Base-by-base conservation (phyloP, 2,113 vertebrate species). In the Argyrosomus japonicus region DNA sequence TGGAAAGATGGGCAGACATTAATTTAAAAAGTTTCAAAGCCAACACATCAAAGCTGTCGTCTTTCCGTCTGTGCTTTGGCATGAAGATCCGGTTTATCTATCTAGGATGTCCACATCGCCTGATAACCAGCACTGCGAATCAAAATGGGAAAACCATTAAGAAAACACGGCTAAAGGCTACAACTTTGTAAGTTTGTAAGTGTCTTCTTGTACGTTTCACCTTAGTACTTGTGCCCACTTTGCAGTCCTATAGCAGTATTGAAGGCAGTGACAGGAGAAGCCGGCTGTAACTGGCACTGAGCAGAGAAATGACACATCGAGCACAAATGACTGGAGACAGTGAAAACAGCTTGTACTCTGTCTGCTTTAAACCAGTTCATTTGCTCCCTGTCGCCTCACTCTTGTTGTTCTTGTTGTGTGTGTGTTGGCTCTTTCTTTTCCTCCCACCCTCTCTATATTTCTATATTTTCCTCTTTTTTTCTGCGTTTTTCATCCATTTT, bases 331-430 rank as follows among this genome's bases (percentile, higher is more conserved):
- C 71, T 62, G 84, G 54, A 32, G 85, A 86, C 82, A 67, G 77
- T 0, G 71, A 73, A 87, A 89, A 83, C 91, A 88, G 85, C 87
- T 85, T 87, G 89, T 92, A 50, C 64, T 81, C 82, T 77, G 81
- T 84, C 89, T 82, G 79, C 56, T 75, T 78, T 68, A 77, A 87
- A 87, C 68, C 79, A 89, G n/a, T 89, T 85, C 77, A 89, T 91
- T 87, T 88, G 70, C 87, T 87, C 81, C 79, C 85, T 76, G 90
- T 86, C 77, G 71, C 45, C 77, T 73, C 75, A 5, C 84, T 68
- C 47, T 25, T 82, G 83, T 82, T 71, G 21, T 36, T 36, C 45
- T 19, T 51, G 27, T 27, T 78, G 61, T 82, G 68, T 48, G 36
- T 81, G 69, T 63, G 43, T 51, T 27, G 29, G 50, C 48, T 54